Percentiles rank a stretch among this genome's conserved stretches.
These are phyloP conservation scores for Cydia strobilella DNA, from an alignment of 1,140 invertebrate species.

Conservation along the genomic window DNA sequence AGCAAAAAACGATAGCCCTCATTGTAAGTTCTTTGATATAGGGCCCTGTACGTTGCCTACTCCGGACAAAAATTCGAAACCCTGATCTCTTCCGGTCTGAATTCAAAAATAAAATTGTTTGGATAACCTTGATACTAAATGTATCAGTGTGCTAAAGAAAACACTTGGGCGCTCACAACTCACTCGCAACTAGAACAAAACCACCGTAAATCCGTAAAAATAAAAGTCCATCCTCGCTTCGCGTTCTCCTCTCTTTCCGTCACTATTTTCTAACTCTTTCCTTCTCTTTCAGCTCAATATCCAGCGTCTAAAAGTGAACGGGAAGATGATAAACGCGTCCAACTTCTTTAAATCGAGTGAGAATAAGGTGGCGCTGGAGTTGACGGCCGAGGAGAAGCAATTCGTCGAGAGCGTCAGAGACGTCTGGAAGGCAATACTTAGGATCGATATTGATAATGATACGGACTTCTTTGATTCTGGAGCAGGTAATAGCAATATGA, in stretches of 20 bases:
- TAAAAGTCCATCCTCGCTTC: background rate
- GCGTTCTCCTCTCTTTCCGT: background rate
- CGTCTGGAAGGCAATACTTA: slow-evolving; percentile 94
- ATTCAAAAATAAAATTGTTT: no score
- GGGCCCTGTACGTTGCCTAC: no score
- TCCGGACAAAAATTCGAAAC: no score
- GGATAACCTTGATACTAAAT: no score
- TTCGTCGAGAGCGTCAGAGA: slow-evolving; percentile 82
- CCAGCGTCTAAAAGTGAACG: slow-evolving; percentile 85
- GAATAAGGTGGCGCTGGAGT: slow-evolving; percentile 82
- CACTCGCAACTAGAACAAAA: no score
- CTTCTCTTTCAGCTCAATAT: slow-evolving; percentile 81
- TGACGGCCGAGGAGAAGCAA: slow-evolving; percentile 89
- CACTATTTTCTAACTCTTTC: slow-evolving; percentile 12
- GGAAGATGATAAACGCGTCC: slow-evolving; percentile 91
- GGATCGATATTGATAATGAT: slow-evolving; percentile 86
- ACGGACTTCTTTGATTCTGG: slow-evolving; percentile 96
- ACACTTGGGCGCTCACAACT: no score
- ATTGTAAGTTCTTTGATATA: no score
- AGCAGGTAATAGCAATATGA: slow-evolving; percentile 77
- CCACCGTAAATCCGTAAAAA: no score
- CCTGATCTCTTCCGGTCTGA: no score
- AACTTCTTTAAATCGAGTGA: slow-evolving; percentile 87
- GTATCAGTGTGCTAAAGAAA: no score
- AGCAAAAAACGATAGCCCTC: no score